phyloP scores from a whole-genome alignment of 2,888 invertebrate genomes.

The Chrysotoxum bicinctum region DNA sequence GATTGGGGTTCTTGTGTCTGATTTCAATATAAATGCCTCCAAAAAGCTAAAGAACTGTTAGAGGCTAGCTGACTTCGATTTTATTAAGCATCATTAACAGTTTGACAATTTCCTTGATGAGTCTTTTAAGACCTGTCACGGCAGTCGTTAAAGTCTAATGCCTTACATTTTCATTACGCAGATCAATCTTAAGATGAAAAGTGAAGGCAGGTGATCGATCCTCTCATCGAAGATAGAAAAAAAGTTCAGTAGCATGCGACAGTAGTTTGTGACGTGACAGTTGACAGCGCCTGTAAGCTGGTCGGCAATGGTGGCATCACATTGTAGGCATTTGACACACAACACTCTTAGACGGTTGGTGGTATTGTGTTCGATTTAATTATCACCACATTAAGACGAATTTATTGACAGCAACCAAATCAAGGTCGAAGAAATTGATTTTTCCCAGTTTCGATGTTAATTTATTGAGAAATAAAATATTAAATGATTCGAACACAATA shows the following conservation, averaged over 20 bases:
- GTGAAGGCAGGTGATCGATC: neutral
- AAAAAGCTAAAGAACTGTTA: neutral
- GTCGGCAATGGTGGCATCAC: constrained; percentile 25
- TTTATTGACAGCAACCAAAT: constrained; percentile 59
- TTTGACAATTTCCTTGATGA: constrained; percentile 58
- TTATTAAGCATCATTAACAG: constrained; percentile 64
- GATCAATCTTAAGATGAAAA: neutral
- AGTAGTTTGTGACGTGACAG: constrained; percentile 42
- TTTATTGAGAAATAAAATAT: constrained; percentile 62
- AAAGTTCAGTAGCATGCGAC: constrained; percentile 62
- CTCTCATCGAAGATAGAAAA: neutral
- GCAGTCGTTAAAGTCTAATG: constrained; percentile 52
- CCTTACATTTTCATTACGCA: constrained; percentile 44
- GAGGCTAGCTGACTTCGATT: neutral
- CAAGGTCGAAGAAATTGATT: neutral
- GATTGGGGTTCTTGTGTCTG: constrained; percentile 47
- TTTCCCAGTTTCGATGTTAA: constrained; percentile 39
- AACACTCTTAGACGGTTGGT: neutral
- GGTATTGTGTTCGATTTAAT: constrained; percentile 56
- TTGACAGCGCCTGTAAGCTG: constrained; percentile 39
- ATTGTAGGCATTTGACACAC: neutral
- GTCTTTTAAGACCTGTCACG: constrained; percentile 34
- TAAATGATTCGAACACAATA: constrained; percentile 56
- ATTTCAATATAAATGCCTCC: constrained; percentile 34
- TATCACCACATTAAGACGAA: constrained; percentile 55